Evolutionary conservation across 2,888 invertebrate species (phyloP).

Genomic region (Seira ritae): DNA sequence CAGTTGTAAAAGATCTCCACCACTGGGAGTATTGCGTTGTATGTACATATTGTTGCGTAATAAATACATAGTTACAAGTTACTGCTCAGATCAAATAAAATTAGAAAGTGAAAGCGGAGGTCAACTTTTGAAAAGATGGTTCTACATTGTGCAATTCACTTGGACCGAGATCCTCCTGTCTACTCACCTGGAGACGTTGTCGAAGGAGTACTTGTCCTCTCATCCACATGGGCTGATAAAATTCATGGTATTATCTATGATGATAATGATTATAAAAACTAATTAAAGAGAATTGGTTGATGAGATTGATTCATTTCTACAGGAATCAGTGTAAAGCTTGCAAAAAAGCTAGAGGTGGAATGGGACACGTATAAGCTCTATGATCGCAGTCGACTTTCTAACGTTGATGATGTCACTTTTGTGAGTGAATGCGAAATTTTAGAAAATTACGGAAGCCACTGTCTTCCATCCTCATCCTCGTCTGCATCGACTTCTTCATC

Average conservation of each 20-base stretch:
- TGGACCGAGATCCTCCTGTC: conserved; percentile 34
- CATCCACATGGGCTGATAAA: conserved; percentile 52
- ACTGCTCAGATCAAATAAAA: too few species aligned
- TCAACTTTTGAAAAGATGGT: conserved; percentile 49
- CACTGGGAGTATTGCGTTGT: too few species aligned
- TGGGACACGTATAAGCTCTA: conserved; percentile 52
- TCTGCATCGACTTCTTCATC: not conserved
- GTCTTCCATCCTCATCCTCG: not conserved
- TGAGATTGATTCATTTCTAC: not conserved
- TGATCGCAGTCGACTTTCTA: conserved; percentile 19
- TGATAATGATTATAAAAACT: not conserved
- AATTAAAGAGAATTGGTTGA: not conserved
- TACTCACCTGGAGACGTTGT: conserved; percentile 51
- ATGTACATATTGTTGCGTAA: too few species aligned
- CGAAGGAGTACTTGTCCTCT: conserved; percentile 38
- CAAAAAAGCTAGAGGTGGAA: conserved; percentile 50
- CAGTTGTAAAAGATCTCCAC: too few species aligned
- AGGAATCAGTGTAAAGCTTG: conserved; percentile 53
- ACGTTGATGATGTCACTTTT: conserved; percentile 45
- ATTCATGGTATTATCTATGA: conserved; percentile 25
- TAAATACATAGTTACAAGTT: too few species aligned
- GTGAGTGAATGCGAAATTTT: conserved; percentile 47
- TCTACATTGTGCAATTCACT: conserved; percentile 48
- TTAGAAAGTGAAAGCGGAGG: too few species aligned
- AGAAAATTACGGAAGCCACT: not conserved